phyloP scores from a whole-genome alignment of 2,797 vertebrate species.

The Nyctalus aviator region DNA sequence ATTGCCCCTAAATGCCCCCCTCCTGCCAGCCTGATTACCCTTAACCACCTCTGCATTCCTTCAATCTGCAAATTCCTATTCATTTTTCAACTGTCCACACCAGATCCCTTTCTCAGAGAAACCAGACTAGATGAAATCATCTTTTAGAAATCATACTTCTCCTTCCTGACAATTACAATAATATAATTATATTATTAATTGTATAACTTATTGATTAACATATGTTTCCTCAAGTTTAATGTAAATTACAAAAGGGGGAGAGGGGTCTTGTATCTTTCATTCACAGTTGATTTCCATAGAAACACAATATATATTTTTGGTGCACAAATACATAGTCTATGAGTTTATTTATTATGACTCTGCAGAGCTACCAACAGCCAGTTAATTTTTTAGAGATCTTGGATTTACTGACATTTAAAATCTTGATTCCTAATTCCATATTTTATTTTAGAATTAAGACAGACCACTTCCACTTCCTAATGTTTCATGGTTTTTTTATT shows the following conservation, averaged over 20 bases:
- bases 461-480: background rate
- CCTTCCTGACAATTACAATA: background rate
- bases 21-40: too few species aligned
- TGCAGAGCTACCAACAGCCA: background rate
- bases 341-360: background rate
- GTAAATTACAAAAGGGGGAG: background rate
- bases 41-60: background rate
- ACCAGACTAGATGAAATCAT: background rate
- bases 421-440: background rate
- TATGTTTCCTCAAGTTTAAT: background rate
- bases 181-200: background rate
- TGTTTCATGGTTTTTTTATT: conserved; percentile 44
- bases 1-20: too few species aligned
- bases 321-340: background rate
- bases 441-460: conserved; percentile 32
- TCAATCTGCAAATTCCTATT: background rate
- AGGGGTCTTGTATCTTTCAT: background rate
- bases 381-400: background rate
- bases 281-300: background rate
- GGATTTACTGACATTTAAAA: background rate
- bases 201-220: background rate
- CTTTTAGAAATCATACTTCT: conserved; percentile 7
- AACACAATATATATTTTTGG: background rate
- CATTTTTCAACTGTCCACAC: background rate
- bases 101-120: background rate